Percentiles rank a stretch among this genome's conserved stretches.
Conservation (phyloP, 2,888 invertebrate species). For the Dryococelus australis region DNA sequence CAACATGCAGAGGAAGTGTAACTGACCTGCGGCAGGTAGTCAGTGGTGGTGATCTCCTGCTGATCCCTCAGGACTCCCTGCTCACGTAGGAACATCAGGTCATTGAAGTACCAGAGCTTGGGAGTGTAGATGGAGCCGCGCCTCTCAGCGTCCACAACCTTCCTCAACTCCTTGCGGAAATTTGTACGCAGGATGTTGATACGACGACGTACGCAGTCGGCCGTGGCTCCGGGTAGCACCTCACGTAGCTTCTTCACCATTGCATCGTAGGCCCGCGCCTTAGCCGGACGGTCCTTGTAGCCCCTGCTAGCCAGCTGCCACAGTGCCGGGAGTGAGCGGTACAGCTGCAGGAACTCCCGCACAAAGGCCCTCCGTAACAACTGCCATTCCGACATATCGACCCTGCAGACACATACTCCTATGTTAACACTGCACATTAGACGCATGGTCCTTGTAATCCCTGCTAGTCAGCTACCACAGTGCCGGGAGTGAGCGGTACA, state of each 20-base stretch:
- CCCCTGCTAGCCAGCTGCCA: slow-evolving; percentile 41
- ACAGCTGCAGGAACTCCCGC: slow-evolving; percentile 42
- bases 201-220: slow-evolving; percentile 44
- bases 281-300: slow-evolving; percentile 42
- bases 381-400: neutral
- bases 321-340: slow-evolving; percentile 41
- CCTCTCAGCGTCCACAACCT: slow-evolving; percentile 16
- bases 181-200: slow-evolving; percentile 45
- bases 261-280: slow-evolving; percentile 41
- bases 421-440: slow-evolving; percentile 38
- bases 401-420: too few species aligned
- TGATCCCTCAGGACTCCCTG: neutral
- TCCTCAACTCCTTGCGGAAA: slow-evolving; percentile 45
- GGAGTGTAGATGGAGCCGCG: slow-evolving; percentile 39
- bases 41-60: neutral
- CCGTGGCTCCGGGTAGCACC: slow-evolving; percentile 40
- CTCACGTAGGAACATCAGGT: slow-evolving; percentile 17
- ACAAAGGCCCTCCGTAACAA: neutral
- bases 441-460: slow-evolving; percentile 42
- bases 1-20: neutral
- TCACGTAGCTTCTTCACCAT: slow-evolving; percentile 43
- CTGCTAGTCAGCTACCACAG: slow-evolving; percentile 43
- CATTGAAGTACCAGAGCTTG: slow-evolving; percentile 47
- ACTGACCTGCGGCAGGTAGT: neutral
- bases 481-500: slow-evolving; percentile 42